These are phyloP conservation scores for Sarcoramphus papa DNA, from an alignment of 2,797 vertebrate species.

Conservation along the genomic window DNA sequence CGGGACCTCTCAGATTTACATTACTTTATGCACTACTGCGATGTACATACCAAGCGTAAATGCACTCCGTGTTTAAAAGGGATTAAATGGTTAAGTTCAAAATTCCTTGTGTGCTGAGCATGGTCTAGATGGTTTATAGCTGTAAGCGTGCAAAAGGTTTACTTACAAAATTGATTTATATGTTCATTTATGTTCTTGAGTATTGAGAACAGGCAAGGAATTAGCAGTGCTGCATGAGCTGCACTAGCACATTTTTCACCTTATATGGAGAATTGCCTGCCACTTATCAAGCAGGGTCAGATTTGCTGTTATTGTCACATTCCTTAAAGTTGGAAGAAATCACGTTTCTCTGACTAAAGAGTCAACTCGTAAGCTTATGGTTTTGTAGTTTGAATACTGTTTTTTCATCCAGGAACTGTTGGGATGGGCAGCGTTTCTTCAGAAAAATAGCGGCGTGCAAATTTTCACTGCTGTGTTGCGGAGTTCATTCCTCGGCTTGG, in stretches of 20 bases:
- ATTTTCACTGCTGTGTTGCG: not conserved
- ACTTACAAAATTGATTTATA: slow-evolving; percentile 10
- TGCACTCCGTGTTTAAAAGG: not conserved
- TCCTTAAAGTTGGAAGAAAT: slow-evolving; percentile 71
- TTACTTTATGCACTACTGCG: not conserved
- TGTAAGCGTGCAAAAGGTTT: not conserved
- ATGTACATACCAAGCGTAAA: not conserved
- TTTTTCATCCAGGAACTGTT: not conserved
- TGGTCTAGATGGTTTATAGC: slow-evolving; percentile 3
- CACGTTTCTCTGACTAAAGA: not conserved
- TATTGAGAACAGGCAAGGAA: slow-evolving; percentile 66
- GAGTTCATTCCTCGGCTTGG: not conserved
- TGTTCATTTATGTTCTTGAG: slow-evolving; percentile 63
- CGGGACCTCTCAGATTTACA: not conserved
- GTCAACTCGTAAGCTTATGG: not conserved
- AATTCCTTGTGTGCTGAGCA: not conserved
- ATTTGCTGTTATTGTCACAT: slow-evolving; percentile 80
- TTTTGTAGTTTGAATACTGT: not conserved
- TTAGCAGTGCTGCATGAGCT: slow-evolving; percentile 72
- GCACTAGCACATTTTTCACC: slow-evolving; percentile 76
- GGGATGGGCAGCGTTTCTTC: not conserved
- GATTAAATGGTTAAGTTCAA: slow-evolving; percentile 26
- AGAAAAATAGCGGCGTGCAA: not conserved
- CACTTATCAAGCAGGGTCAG: slow-evolving; percentile 70
- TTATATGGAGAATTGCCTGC: slow-evolving; percentile 79